Percentiles rank a stretch among this genome's conserved stretches.
Conservation (phyloP, 2,113 vertebrate genomes). For the Pycnonotus jocosus region DNA sequence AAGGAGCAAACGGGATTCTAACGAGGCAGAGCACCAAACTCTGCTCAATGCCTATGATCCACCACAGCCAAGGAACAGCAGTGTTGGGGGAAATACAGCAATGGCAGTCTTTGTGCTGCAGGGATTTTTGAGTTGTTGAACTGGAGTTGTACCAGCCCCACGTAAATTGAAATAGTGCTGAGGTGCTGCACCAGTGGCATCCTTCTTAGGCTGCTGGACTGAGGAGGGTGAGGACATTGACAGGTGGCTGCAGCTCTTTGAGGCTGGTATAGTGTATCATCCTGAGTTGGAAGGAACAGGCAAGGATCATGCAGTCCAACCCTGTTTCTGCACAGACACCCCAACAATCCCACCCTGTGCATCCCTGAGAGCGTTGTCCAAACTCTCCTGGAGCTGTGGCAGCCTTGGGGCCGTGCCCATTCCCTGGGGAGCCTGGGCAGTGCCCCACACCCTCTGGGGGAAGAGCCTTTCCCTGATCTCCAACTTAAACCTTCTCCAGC, state of each 20-base stretch:
- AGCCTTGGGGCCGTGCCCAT: not conserved
- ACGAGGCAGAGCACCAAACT: not conserved
- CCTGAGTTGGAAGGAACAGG: not conserved
- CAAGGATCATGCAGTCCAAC: fast-evolving
- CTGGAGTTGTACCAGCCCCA: not conserved
- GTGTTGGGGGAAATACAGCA: not conserved
- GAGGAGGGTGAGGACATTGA: not conserved
- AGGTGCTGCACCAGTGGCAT: not conserved
- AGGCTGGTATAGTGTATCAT: not conserved
- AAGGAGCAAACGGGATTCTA: not conserved
- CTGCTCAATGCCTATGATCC: not conserved
- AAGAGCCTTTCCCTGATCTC: not conserved
- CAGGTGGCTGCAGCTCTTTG: not conserved
- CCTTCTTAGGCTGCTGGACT: not conserved
- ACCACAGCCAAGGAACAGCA: fast-evolving
- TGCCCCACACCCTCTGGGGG: not conserved
- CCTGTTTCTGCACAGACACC: not conserved
- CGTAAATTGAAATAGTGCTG: not conserved
- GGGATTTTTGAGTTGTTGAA: not conserved
- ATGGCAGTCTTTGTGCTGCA: not conserved
- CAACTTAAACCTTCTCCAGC: not conserved
- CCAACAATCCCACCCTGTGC: not conserved
- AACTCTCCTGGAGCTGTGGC: not conserved
- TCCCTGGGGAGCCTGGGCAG: not conserved
- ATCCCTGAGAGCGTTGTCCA: not conserved